Percentiles rank a stretch among this genome's conserved stretches.
Conservation (phyloP, 2,113 vertebrate species). For the Strix aluco region DNA sequence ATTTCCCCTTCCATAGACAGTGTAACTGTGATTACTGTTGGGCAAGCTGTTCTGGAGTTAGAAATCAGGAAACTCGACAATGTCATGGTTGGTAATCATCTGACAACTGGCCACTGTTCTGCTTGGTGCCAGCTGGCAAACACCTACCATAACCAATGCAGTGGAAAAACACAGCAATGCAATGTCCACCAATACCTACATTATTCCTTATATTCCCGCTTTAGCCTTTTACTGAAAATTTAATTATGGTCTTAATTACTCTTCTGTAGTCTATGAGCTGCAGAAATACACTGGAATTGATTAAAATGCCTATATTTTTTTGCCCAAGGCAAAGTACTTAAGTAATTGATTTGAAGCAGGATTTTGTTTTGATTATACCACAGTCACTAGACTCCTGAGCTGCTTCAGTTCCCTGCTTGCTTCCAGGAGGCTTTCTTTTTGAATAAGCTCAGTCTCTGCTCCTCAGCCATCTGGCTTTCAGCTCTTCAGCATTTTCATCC, state of each 20-base stretch:
- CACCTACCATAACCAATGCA: neutral
- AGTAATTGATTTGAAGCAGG: neutral
- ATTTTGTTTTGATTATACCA: neutral
- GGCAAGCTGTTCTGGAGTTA: neutral
- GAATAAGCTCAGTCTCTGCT: neutral
- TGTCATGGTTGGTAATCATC: neutral
- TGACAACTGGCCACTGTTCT: neutral
- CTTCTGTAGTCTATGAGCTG: neutral
- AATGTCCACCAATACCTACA: neutral
- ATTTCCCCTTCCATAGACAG: neutral
- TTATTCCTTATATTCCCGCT: neutral
- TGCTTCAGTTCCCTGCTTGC: neutral
- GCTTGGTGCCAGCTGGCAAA: neutral
- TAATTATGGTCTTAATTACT: neutral
- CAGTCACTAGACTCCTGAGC: neutral
- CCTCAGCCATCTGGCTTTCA: conserved; percentile 1
- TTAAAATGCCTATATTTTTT: neutral
- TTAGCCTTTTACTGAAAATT: neutral
- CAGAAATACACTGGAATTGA: neutral
- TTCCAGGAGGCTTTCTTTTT: conserved; percentile 11
- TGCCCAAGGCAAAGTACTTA: neutral
- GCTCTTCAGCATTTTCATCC: conserved; percentile 1
- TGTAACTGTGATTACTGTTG: neutral
- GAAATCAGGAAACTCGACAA: neutral
- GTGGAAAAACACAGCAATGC: neutral